Percentiles rank a stretch among this genome's conserved stretches.
These are phyloP conservation scores for Busseola fusca DNA, from an alignment of 2,888 invertebrate species.

Conservation along the genomic window DNA sequence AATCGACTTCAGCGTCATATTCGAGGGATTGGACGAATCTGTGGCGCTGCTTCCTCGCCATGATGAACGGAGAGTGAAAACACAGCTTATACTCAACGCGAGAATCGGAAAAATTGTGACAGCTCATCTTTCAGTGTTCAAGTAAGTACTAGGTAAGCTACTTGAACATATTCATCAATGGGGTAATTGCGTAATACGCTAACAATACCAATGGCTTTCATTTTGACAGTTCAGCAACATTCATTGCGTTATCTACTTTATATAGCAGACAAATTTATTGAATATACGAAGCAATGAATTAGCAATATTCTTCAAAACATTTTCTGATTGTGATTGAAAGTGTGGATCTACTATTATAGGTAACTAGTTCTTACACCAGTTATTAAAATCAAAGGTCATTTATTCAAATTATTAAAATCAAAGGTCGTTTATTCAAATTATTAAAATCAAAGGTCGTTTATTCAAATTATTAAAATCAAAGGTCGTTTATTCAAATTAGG, in stretches of 20 bases:
- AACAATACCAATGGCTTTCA: neutral
- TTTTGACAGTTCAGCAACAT: neutral
- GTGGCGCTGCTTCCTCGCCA: constrained; percentile 61
- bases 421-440: too few species aligned
- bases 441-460: too few species aligned
- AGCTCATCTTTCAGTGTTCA: constrained; percentile 76
- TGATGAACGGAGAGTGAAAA: constrained; percentile 64
- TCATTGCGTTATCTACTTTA: neutral
- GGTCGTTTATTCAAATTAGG: too few species aligned
- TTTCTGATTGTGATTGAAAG: neutral
- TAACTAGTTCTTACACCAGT: too few species aligned
- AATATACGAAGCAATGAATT: neutral
- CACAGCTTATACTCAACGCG: constrained; percentile 67
- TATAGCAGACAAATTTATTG: neutral
- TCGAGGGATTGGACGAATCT: constrained; percentile 73
- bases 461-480: too few species aligned
- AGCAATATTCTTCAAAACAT: too few species aligned
- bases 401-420: too few species aligned
- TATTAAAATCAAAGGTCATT: too few species aligned
- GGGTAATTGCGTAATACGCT: neutral
- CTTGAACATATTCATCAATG: neutral
- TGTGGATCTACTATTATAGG: too few species aligned
- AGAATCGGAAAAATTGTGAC: constrained; percentile 72
- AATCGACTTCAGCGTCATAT: constrained; percentile 72
- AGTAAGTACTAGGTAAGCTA: constrained; percentile 56